Evolutionary conservation across 2,113 vertebrate genomes (phyloP).

Genomic region (Macrotus californicus): DNA sequence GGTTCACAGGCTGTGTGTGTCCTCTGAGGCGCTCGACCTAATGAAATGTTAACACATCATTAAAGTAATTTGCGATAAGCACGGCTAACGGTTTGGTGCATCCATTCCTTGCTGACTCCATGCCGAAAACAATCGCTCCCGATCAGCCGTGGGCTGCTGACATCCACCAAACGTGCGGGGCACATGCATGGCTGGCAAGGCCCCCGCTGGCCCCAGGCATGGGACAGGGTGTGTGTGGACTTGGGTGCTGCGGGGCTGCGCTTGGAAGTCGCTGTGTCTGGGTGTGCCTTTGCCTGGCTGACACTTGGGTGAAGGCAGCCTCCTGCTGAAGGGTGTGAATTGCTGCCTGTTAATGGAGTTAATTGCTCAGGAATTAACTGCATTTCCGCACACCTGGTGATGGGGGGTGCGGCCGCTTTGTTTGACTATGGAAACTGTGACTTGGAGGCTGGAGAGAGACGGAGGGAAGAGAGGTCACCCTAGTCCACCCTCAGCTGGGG

Average conservation of each 20-base stretch:
- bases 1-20: neutral
- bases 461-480: neutral
- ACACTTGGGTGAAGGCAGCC: conserved; percentile 79
- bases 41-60: conserved; percentile 76
- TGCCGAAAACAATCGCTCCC: conserved; percentile 38
- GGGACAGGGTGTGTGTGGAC: fast-evolving
- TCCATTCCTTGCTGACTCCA: neutral
- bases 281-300: conserved; percentile 72
- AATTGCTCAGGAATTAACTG: conserved; percentile 76
- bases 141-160: conserved; percentile 23
- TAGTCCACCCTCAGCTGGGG: neutral
- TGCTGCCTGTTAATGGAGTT: conserved; percentile 83
- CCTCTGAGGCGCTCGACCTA: conserved; percentile 51
- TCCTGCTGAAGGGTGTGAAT: conserved; percentile 74
- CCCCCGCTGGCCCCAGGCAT: fast-evolving
- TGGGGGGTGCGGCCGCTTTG: neutral
- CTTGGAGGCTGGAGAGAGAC: neutral
- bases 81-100: conserved; percentile 52
- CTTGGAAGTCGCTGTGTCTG: conserved; percentile 23
- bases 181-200: neutral
- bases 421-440: fast-evolving
- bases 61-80: conserved; percentile 74
- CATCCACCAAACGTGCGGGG: neutral
- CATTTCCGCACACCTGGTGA: conserved; percentile 73
- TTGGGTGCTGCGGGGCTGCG: fast-evolving